These are phyloP conservation scores for Seira ritae DNA, from an alignment of 2,888 invertebrate genomes.

Conservation along the genomic window DNA sequence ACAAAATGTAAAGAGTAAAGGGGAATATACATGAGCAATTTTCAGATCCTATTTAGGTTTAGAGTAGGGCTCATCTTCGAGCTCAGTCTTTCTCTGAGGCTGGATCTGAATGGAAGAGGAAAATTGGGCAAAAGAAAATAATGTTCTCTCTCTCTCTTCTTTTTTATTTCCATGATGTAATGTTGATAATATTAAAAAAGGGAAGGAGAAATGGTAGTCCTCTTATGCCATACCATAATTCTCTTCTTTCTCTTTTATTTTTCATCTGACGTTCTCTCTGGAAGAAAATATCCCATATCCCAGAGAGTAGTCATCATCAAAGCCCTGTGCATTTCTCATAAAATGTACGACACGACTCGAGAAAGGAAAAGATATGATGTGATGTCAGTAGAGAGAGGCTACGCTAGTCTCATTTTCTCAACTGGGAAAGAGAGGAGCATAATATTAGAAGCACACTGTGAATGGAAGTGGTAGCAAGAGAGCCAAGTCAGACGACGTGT, in stretches of 20 bases:
- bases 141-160: conserved; percentile 22
- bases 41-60: conserved; percentile 38
- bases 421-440: background rate
- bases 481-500: conserved; percentile 24
- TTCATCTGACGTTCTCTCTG: background rate
- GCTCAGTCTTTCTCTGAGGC: conserved; percentile 45
- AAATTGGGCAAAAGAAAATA: background rate
- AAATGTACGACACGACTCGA: too few relatives aligned
- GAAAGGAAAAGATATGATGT: too few relatives aligned
- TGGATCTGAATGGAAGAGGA: conserved; percentile 45
- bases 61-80: conserved; percentile 15
- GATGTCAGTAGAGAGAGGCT: background rate
- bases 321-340: too few relatives aligned
- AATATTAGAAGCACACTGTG: background rate
- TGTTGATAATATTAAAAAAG: too few relatives aligned
- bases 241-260: background rate
- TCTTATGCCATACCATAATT: conserved; percentile 34
- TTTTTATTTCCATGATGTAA: too few relatives aligned
- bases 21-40: too few relatives aligned
- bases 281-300: conserved; percentile 3
- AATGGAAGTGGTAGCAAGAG: conserved; percentile 5
- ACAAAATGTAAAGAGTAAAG: too few relatives aligned
- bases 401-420: background rate
- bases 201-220: too few relatives aligned
- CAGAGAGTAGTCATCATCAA: background rate